phyloP scores from a whole-genome alignment of 2,888 invertebrate species.

The Doris montereyensis region DNA sequence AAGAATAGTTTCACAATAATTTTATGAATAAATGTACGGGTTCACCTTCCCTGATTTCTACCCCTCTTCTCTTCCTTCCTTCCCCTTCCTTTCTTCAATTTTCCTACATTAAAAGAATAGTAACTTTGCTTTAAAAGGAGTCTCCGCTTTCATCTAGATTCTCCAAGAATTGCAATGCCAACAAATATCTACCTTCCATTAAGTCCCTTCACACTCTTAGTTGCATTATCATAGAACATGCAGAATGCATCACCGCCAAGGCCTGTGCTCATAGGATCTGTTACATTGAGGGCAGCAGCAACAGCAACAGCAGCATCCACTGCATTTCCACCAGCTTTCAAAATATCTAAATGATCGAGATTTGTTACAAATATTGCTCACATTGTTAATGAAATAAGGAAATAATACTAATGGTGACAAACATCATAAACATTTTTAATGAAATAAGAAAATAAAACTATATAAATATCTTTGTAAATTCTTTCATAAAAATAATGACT shows the following conservation, averaged over 20 bases:
- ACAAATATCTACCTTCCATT: conserved; percentile 69
- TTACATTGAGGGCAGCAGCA: conserved; percentile 72
- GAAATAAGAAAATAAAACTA: neutral
- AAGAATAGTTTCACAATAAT: too few relatives aligned
- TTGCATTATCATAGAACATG: conserved; percentile 68
- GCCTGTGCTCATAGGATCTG: conserved; percentile 72
- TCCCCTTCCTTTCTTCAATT: too few relatives aligned
- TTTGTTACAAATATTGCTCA: neutral
- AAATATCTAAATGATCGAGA: conserved; percentile 57
- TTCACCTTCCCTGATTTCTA: too few relatives aligned
- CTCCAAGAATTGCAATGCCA: too few relatives aligned
- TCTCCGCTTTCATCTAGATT: too few relatives aligned
- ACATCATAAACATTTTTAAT: neutral
- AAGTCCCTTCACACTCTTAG: conserved; percentile 66
- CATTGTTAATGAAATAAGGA: neutral
- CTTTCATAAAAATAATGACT: neutral
- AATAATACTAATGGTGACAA: neutral
- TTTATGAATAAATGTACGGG: too few relatives aligned
- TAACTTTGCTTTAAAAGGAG: too few relatives aligned
- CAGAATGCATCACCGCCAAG: conserved; percentile 73
- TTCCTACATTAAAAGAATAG: too few relatives aligned
- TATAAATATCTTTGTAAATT: neutral
- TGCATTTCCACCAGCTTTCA: conserved; percentile 73
- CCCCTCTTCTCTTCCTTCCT: too few relatives aligned
- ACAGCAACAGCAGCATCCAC: conserved; percentile 74